Percentiles rank a stretch among this genome's conserved stretches.
Conservation (phyloP, 2,888 invertebrate species). For the Dastarcus helophoroides region DNA sequence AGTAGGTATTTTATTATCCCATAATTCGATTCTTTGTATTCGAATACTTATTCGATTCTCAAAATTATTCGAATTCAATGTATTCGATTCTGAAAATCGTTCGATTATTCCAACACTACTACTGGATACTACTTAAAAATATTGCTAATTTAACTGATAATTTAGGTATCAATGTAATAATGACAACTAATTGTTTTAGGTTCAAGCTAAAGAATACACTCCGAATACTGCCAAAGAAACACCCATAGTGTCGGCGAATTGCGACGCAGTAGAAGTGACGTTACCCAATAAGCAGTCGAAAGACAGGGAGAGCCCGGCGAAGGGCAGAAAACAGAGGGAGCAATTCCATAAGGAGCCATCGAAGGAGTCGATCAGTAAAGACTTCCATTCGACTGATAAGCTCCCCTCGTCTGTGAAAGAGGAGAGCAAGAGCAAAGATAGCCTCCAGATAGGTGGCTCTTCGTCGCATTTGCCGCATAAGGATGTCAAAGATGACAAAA, state of each 20-base stretch:
- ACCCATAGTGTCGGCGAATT: constrained; percentile 60
- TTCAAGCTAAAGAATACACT: constrained; percentile 35
- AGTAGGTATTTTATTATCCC: too few species aligned
- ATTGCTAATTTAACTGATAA: not conserved
- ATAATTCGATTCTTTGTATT: too few species aligned
- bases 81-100: too few species aligned
- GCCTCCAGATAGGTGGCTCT: not conserved
- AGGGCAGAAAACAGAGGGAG: constrained; percentile 29
- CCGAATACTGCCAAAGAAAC: constrained; percentile 31
- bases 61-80: too few species aligned
- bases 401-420: constrained; percentile 5
- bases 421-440: constrained; percentile 6
- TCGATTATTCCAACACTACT: too few species aligned
- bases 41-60: too few species aligned
- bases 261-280: constrained; percentile 55
- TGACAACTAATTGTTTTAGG: too few species aligned
- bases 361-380: constrained; percentile 5
- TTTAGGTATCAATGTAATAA: too few species aligned
- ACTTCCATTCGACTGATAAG: constrained; percentile 3
- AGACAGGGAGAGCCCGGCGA: constrained; percentile 35
- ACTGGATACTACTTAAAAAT: too few species aligned
- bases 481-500: constrained; percentile 10
- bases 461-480: constrained; percentile 2
- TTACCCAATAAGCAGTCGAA: constrained; percentile 35
- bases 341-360: constrained; percentile 11